phyloP scores from a whole-genome alignment of 2,113 vertebrate species.

The Ovis aries region DNA sequence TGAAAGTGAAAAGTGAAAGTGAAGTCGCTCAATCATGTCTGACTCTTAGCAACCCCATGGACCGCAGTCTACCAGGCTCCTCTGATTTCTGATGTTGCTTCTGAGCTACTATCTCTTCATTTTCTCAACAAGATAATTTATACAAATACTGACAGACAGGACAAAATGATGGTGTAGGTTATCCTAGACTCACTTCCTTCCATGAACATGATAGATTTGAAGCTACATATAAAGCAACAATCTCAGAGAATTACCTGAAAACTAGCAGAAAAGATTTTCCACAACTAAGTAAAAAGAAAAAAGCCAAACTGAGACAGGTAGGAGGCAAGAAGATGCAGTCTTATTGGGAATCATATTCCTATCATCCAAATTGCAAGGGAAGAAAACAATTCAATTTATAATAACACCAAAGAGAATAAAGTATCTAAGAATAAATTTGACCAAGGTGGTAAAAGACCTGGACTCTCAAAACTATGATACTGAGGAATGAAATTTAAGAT shows the following conservation, averaged over 20 bases:
- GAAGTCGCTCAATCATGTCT: too few species aligned
- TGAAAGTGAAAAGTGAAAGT: too few species aligned
- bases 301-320: not conserved
- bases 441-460: not conserved
- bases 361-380: not conserved
- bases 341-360: not conserved
- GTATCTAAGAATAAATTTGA: not conserved
- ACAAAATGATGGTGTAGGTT: not conserved
- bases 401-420: not conserved
- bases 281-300: not conserved
- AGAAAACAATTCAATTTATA: not conserved
- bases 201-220: not conserved
- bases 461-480: not conserved
- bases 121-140: not conserved
- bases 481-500: not conserved
- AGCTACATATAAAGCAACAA: not conserved
- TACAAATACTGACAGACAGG: not conserved
- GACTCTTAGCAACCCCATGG: too few species aligned
- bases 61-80: too few species aligned
- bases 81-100: not conserved
- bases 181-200: not conserved
- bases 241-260: not conserved
- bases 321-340: not conserved
- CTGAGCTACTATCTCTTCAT: not conserved
- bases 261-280: not conserved